A percentile compares a stretch with the other conserved stretches of the same genome.
Conservation (phyloP, 2,888 invertebrate genomes). For the Noctua janthina region DNA sequence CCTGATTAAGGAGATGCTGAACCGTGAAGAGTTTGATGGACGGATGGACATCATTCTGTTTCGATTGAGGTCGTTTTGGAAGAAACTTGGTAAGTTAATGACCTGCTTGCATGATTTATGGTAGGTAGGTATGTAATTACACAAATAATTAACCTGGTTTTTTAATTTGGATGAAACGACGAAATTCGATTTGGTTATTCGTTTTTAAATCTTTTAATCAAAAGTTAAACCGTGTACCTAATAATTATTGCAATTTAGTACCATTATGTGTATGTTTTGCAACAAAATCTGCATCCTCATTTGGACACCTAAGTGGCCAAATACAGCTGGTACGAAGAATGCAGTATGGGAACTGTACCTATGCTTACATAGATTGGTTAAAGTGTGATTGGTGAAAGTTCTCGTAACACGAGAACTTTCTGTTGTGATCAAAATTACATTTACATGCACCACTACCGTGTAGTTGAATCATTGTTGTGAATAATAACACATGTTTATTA, state of each 20-base stretch:
- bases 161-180: neutral
- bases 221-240: neutral
- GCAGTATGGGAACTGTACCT: neutral
- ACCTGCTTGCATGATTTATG: neutral
- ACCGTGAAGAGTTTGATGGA: constrained; percentile 91
- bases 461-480: neutral
- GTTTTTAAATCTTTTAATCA: neutral
- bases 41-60: constrained; percentile 87
- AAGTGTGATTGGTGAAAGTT: no score
- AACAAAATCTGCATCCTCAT: neutral
- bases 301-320: neutral
- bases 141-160: neutral
- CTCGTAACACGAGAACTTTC: no score
- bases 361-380: no score
- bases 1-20: constrained; percentile 90
- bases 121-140: neutral
- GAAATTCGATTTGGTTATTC: neutral
- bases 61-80: constrained; percentile 89
- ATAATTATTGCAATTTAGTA: neutral
- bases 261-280: neutral
- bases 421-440: no score
- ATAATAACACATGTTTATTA: neutral
- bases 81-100: constrained; percentile 84
- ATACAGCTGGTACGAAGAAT: neutral
- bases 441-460: no score